phyloP scores from a whole-genome alignment of 2,113 vertebrate genomes.

The Motacilla alba region DNA sequence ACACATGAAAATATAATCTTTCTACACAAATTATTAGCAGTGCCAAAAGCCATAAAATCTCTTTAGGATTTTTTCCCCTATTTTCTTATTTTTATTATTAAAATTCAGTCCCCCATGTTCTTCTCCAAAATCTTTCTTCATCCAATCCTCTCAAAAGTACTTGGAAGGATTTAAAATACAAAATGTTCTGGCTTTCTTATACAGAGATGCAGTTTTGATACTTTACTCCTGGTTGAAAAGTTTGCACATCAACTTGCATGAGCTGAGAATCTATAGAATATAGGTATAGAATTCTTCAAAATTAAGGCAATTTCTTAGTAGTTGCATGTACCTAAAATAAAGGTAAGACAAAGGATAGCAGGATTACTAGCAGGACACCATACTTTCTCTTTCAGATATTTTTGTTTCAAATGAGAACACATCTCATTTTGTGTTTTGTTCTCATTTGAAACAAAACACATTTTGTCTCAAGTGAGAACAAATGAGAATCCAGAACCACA shows the following conservation, averaged over 20 bases:
- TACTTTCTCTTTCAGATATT: not conserved
- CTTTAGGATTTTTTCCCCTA: slow-evolving; percentile 24
- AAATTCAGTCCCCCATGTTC: not conserved
- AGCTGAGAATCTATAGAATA: not conserved
- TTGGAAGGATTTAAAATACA: slow-evolving; percentile 48
- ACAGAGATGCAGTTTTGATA: not conserved
- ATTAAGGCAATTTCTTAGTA: not conserved
- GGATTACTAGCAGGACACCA: not conserved
- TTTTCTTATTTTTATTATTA: not conserved
- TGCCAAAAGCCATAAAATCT: slow-evolving; percentile 71
- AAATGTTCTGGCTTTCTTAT: not conserved
- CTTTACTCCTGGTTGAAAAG: not conserved
- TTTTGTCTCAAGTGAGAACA: not conserved
- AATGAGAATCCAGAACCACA: not conserved
- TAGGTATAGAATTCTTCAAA: slow-evolving; percentile 10
- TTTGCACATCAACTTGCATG: not conserved
- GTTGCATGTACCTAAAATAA: not conserved
- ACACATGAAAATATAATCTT: slow-evolving; percentile 72
- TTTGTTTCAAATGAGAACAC: not conserved
- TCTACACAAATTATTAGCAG: slow-evolving; percentile 74
- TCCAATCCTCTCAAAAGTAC: not conserved
- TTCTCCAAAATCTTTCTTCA: not conserved
- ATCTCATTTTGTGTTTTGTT: not conserved
- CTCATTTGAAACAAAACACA: not conserved
- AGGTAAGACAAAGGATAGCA: not conserved